These are phyloP conservation scores for Enteromius fasciolatus DNA, from an alignment of 2,797 vertebrate species.

Conservation along the genomic window DNA sequence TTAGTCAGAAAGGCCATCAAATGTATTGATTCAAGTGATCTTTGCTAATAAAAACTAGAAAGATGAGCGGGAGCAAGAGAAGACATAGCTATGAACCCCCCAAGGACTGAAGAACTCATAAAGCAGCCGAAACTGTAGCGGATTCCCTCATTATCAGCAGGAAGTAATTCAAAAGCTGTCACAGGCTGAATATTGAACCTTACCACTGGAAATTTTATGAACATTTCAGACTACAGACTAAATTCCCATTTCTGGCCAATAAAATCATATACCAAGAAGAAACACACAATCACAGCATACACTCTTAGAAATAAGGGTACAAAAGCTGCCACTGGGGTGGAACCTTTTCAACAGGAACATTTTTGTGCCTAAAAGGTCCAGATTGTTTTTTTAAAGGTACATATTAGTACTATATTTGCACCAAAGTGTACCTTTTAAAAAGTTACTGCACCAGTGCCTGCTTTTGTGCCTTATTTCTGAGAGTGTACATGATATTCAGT, in stretches of 20 bases:
- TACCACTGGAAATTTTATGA: conserved; percentile 7
- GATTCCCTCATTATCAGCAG: conserved; percentile 45
- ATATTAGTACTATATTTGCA: too few species aligned
- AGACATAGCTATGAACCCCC: conserved; percentile 44
- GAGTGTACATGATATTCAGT: background rate
- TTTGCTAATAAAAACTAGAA: conserved; percentile 45
- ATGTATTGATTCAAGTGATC: conserved; percentile 57
- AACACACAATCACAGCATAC: background rate
- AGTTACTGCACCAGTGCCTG: too few species aligned
- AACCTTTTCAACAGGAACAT: too few species aligned
- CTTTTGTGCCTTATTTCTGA: too few species aligned
- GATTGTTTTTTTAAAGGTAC: too few species aligned
- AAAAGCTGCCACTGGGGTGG: too few species aligned
- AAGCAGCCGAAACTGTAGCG: conserved; percentile 19
- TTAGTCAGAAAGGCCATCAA: conserved; percentile 47
- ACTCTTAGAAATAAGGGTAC: too few species aligned
- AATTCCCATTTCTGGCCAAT: background rate
- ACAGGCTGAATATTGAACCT: conserved; percentile 9
- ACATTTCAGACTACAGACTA: conserved; percentile 11
- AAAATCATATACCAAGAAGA: conserved; percentile 22
- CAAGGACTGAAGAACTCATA: conserved; percentile 48
- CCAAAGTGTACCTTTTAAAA: too few species aligned
- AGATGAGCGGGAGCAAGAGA: conserved; percentile 38
- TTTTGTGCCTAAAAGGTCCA: too few species aligned
- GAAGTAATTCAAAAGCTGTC: conserved; percentile 40